Conservation (phyloP, 2,113 vertebrate species). For the Lepus americanus region DNA sequence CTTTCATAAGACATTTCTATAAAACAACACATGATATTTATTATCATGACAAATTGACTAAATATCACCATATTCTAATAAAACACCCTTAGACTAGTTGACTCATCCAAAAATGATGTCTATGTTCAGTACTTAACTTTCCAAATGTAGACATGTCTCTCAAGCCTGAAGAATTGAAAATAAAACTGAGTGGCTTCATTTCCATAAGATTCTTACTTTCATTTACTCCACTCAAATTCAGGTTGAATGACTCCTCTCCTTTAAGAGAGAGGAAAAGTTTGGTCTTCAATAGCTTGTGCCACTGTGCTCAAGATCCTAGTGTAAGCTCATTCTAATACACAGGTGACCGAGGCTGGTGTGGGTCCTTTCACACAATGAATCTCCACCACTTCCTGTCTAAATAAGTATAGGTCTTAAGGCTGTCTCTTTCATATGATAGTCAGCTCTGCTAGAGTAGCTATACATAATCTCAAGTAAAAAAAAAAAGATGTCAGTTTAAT, state of each 20-base stretch:
- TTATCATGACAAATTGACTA: neutral
- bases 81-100: neutral
- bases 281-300: neutral
- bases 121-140: neutral
- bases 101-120: neutral
- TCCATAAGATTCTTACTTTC: neutral
- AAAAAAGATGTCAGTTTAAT: neutral
- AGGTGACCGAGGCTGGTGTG: fast-evolving
- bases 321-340: neutral
- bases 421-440: neutral
- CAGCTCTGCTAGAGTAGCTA: neutral
- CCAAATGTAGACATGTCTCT: neutral
- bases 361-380: neutral
- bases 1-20: neutral
- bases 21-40: neutral
- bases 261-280: neutral
- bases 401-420: neutral
- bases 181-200: neutral
- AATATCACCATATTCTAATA: neutral
- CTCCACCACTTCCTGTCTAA: neutral
- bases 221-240: neutral
- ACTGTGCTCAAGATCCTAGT: neutral
- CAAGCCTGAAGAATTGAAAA: neutral
- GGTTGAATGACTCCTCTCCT: neutral
- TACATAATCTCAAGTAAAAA: neutral